phyloP scores from a whole-genome alignment of 2,113 vertebrate species.

The Ramphastos sulfuratus region DNA sequence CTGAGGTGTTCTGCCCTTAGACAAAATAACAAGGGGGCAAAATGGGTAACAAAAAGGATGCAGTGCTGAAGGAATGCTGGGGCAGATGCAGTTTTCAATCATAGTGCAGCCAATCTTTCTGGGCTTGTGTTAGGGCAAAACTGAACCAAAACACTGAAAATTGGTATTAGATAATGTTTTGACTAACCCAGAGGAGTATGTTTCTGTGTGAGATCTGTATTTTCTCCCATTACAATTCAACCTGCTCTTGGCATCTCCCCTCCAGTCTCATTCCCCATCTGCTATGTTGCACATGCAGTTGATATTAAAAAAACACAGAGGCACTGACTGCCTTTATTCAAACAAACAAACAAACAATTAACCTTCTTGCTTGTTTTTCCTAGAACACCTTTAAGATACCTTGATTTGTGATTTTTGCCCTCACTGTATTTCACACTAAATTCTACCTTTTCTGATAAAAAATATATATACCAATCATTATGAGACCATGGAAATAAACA shows the following conservation, averaged over 20 bases:
- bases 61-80: neutral
- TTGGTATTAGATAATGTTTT: neutral
- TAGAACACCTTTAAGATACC: neutral
- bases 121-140: neutral
- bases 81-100: neutral
- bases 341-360: neutral
- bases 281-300: neutral
- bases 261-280: neutral
- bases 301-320: neutral
- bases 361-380: neutral
- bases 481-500: neutral
- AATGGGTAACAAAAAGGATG: neutral
- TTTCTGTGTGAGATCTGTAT: neutral
- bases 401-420: neutral
- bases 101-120: neutral
- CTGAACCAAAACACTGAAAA: neutral
- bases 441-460: neutral
- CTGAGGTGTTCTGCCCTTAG: neutral
- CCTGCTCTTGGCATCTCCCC: neutral
- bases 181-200: neutral
- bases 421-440: neutral
- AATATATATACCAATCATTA: neutral
- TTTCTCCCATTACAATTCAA: neutral
- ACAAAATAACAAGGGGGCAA: neutral
- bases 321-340: neutral